Conservation (phyloP, 2,113 vertebrate genomes). For the Pomatorhinus ruficollis region DNA sequence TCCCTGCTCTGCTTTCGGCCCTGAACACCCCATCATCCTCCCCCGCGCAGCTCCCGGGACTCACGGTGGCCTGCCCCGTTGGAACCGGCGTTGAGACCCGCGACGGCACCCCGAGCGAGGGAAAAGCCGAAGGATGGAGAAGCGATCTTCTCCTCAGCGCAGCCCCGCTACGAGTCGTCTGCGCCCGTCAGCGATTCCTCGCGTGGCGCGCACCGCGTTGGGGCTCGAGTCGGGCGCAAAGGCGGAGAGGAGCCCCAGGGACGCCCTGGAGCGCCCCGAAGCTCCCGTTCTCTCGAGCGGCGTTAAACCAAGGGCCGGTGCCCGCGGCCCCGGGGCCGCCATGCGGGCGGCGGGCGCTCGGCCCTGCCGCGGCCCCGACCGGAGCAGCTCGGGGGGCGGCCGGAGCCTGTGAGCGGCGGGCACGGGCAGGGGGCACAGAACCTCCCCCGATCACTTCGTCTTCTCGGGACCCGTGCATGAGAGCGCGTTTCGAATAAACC, state of each 20-base stretch:
- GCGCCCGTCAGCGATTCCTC: background rate
- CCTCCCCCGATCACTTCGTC: accelerated
- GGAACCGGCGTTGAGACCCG: background rate
- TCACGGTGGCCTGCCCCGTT: background rate
- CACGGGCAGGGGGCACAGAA: background rate
- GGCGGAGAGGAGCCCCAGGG: background rate
- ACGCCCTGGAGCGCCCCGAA: background rate
- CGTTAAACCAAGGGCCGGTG: background rate
- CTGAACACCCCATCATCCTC: background rate
- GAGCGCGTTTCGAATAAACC: background rate
- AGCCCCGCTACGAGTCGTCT: background rate
- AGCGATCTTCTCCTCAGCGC: background rate
- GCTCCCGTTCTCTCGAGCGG: background rate
- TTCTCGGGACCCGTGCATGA: background rate
- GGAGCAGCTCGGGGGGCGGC: background rate
- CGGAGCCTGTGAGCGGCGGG: accelerated
- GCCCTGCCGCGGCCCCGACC: background rate
- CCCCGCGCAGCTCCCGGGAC: background rate
- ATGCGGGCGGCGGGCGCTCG: no score
- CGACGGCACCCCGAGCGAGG: background rate
- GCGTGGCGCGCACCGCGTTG: background rate
- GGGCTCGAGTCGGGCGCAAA: background rate
- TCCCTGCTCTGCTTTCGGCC: background rate
- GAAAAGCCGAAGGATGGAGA: background rate
- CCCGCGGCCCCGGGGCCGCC: background rate